Percentiles rank a stretch among this genome's conserved stretches.
Evolutionary conservation across 2,888 invertebrate species (phyloP).

Genomic region (Hedychridium roseum): DNA sequence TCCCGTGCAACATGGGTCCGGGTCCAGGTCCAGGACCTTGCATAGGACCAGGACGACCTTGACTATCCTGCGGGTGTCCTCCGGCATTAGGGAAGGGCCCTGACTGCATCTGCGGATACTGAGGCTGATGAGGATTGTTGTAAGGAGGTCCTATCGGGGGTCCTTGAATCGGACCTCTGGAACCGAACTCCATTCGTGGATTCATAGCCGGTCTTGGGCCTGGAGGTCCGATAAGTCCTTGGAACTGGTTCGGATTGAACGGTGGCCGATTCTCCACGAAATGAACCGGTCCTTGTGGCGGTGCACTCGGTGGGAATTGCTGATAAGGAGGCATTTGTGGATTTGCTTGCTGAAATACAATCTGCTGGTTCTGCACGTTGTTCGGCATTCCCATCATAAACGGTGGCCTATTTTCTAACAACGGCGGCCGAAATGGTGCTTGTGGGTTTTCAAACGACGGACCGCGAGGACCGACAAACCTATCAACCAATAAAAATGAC

Average conservation of each 20-base stretch:
- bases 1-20: slow-evolving; percentile 38
- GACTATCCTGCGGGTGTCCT: slow-evolving; percentile 35
- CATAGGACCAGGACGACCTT: slow-evolving; percentile 26
- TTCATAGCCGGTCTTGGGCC: slow-evolving; percentile 40
- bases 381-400: slow-evolving; percentile 43
- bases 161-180: slow-evolving; percentile 38
- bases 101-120: slow-evolving; percentile 38
- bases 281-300: slow-evolving; percentile 41
- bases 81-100: slow-evolving; percentile 32
- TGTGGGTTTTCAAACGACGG: slow-evolving; percentile 37
- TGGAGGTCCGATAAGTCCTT: slow-evolving; percentile 38
- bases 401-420: slow-evolving; percentile 48
- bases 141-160: slow-evolving; percentile 36
- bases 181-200: slow-evolving; percentile 48
- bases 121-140: slow-evolving; percentile 44
- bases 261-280: slow-evolving; percentile 47
- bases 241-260: slow-evolving; percentile 46
- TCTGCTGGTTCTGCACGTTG: slow-evolving; percentile 44
- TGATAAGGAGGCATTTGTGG: slow-evolving; percentile 43
- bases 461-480: slow-evolving; percentile 30
- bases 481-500: slow-evolving; percentile 19
- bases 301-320: slow-evolving; percentile 42
- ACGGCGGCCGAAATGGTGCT: slow-evolving; percentile 43
- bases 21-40: slow-evolving; percentile 14
- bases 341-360: slow-evolving; percentile 39